Evolutionary conservation across 2,113 vertebrate species (phyloP).

Genomic region (Anolis carolinensis): DNA sequence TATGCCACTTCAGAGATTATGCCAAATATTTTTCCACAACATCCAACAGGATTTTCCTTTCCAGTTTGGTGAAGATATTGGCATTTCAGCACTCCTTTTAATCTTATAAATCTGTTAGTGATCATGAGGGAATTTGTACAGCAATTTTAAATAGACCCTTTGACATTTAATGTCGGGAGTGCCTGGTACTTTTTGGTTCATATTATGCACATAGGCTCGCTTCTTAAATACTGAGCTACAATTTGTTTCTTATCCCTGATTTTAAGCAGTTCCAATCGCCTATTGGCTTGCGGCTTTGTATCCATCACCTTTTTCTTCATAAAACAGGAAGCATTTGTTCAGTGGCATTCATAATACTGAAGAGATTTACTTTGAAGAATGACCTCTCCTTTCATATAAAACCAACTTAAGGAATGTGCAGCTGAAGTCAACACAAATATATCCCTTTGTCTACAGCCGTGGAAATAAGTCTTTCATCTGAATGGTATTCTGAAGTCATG

Average conservation of each 20-base stretch:
- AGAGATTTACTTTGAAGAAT: constrained; percentile 6
- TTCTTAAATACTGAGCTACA: not conserved
- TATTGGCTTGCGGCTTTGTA: constrained; percentile 15
- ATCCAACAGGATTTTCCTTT: not conserved
- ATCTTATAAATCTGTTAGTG: constrained; percentile 40
- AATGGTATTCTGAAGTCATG: not conserved
- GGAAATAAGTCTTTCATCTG: not conserved
- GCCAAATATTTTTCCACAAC: not conserved
- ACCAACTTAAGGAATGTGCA: not conserved
- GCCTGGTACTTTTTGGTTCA: constrained; percentile 19
- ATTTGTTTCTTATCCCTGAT: constrained; percentile 17
- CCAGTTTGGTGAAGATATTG: not conserved
- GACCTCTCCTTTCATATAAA: not conserved
- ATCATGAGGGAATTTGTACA: constrained; percentile 12
- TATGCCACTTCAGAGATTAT: not conserved
- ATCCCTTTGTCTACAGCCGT: not conserved
- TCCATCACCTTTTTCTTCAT: not conserved
- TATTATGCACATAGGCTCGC: constrained; percentile 15
- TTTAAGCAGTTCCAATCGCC: constrained; percentile 13
- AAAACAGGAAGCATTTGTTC: constrained; percentile 27
- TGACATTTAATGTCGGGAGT: constrained; percentile 23
- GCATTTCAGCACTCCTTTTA: constrained; percentile 14
- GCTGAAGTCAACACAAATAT: not conserved
- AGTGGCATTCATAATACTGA: not conserved
- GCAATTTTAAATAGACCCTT: not conserved